Evolutionary conservation across 2,113 vertebrate species (phyloP).

Genomic region (Ivindomyrus marchei): DNA sequence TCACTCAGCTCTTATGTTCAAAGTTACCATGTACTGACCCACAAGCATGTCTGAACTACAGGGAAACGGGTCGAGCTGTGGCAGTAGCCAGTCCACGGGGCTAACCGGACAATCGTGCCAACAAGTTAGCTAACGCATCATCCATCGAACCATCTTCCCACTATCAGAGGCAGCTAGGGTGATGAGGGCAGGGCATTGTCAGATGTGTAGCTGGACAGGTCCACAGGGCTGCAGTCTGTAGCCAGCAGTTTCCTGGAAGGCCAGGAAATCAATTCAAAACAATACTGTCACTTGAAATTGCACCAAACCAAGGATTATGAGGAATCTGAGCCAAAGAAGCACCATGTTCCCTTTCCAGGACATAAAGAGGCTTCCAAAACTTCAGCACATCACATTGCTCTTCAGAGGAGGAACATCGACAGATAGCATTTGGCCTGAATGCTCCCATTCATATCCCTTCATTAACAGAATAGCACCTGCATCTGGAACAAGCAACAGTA

Average conservation of each 20-base stretch:
- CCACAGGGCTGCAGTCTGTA: not conserved
- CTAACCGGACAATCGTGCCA: not conserved
- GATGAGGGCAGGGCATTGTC: not conserved
- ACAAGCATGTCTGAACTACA: not conserved
- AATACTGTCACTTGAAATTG: not conserved
- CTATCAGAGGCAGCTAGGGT: not conserved
- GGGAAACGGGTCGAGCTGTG: not conserved
- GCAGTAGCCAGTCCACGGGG: not conserved
- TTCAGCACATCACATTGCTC: not conserved
- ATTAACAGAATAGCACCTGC: not conserved
- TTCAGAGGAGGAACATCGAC: not conserved
- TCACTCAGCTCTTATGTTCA: not conserved
- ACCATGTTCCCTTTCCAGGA: not conserved
- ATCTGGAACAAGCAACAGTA: not conserved
- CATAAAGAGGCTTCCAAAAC: not conserved
- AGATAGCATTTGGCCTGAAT: not conserved
- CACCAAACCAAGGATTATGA: not conserved
- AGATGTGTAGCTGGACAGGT: not conserved
- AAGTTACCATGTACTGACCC: not conserved
- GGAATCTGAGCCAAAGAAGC: not conserved
- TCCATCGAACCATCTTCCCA: not conserved
- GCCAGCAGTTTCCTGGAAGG: not conserved
- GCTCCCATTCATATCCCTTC: not conserved
- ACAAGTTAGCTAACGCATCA: not conserved
- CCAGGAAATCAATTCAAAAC: not conserved